Evolutionary conservation across 1,140 invertebrate species (phyloP).

Genomic region (Antheraea pernyi): DNA sequence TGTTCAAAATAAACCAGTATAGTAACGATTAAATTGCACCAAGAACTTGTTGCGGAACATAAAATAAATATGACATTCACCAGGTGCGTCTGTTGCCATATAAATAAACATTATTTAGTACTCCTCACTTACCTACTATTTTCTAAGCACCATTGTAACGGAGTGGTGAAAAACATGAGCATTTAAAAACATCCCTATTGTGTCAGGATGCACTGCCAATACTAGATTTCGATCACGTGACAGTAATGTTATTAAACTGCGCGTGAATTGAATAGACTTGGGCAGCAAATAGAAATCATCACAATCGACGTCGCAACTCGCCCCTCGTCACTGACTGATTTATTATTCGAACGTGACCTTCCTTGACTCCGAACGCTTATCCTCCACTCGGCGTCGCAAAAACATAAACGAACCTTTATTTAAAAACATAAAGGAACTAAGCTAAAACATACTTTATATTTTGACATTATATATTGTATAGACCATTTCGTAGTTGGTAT

Average conservation of each 20-base stretch:
- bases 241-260: constrained; percentile 29
- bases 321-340: constrained; percentile 36
- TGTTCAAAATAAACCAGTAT: constrained; percentile 52
- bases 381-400: no score
- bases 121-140: constrained; percentile 10
- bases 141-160: constrained; percentile 10
- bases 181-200: background rate
- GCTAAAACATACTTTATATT: background rate
- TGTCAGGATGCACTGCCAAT: background rate
- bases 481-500: background rate
- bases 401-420: constrained; percentile 24
- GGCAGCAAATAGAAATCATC: constrained; percentile 30
- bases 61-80: constrained; percentile 31
- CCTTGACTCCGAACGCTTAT: constrained; percentile 47
- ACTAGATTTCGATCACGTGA: constrained; percentile 21
- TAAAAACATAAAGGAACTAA: constrained; percentile 19
- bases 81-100: constrained; percentile 42
- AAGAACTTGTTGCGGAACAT: constrained; percentile 32
- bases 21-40: constrained; percentile 41
- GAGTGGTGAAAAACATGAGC: background rate
- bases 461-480: background rate
- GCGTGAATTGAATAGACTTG: constrained; percentile 24
- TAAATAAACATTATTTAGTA: constrained; percentile 25
- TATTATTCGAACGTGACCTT: constrained; percentile 58
- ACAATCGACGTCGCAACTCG: constrained; percentile 26